Evolutionary conservation across 2,888 invertebrate genomes (phyloP), one percentile per base, ranked within the genome.

Genomic region (Callosobruchus maculatus): DNA sequence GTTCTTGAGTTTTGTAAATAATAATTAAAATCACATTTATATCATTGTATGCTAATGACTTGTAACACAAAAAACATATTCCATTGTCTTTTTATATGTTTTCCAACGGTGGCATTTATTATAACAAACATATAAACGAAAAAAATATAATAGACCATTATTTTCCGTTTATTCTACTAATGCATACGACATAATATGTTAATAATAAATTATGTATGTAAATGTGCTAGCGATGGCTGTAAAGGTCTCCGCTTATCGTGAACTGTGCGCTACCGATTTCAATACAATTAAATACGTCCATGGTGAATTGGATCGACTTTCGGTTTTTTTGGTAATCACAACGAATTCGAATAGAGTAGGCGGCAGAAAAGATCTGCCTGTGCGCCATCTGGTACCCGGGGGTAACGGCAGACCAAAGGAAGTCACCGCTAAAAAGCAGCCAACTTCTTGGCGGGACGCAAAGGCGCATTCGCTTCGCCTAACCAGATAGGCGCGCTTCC

Each of bases 21-120:
- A 74, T 75, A 75, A 74, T 77, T 76, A 76, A 77, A 78, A 78
- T 76, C 76, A 74, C 72, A 75, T 74, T 75, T 73, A 77, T 72
- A 75, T 77, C 78, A 78, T 78, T 78, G 78, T 78, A 78, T 78
- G 78, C 72, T 76, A 78, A 78, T 78, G 71, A 66, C 73, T 21
- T 26, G 67, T 74, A 70, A 77, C 76, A 76, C 75, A 78, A 77
- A 76, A 49, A 78, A 76, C 75, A 77, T 76, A 73, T 67, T 67
- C 78, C 74, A 78, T 78, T 78, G 78, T 78, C 74, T 75, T 74
- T 78, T 78, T 76, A 18, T 49, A 49, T 49, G 49, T 49, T 49
- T 49, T 49, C 49, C 49, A 49, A 49, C 49, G 49, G 49, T 49
- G 49, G 49, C 49, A 49, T 49, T 49, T 49, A 49, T 18, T 7